A percentile compares a stretch with the other conserved stretches of the same genome.
phyloP scores from a whole-genome alignment of 2,888 invertebrate genomes.

The Leucozona laternaria region DNA sequence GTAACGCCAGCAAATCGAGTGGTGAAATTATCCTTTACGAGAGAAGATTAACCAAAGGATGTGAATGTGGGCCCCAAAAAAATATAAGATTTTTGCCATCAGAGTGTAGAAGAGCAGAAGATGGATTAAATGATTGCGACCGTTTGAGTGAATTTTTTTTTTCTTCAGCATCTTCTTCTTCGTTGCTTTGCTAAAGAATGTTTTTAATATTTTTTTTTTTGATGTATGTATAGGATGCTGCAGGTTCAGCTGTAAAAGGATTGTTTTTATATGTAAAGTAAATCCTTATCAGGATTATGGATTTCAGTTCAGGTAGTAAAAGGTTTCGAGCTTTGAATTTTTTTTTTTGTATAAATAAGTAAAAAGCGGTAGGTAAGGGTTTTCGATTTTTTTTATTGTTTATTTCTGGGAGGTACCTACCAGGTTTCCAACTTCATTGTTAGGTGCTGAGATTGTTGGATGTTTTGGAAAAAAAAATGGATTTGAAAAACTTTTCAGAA shows the following conservation, averaged over 20 bases:
- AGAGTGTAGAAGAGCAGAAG: slow-evolving; percentile 22
- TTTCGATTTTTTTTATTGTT: no score
- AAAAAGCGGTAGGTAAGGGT: no score
- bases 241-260: not conserved
- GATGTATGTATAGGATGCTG: not conserved
- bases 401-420: no score
- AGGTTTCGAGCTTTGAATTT: not conserved
- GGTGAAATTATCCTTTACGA: slow-evolving; percentile 70
- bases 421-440: no score
- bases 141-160: slow-evolving; percentile 45
- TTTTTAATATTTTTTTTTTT: slow-evolving; percentile 5
- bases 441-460: no score
- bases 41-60: slow-evolving; percentile 65
- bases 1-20: slow-evolving; percentile 71
- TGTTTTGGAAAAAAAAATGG: no score
- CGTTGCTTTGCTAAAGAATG: not conserved
- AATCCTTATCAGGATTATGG: slow-evolving; percentile 7
- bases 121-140: slow-evolving; percentile 64
- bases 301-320: slow-evolving; percentile 20
- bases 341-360: not conserved
- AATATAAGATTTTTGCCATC: slow-evolving; percentile 4
- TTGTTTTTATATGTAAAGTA: not conserved
- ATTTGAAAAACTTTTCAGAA: no score
- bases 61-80: slow-evolving; percentile 19
- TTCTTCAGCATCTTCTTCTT: not conserved